These are phyloP conservation scores for Centruroides sculpturatus DNA, from an alignment of 1,140 invertebrate genomes.

Conservation along the genomic window DNA sequence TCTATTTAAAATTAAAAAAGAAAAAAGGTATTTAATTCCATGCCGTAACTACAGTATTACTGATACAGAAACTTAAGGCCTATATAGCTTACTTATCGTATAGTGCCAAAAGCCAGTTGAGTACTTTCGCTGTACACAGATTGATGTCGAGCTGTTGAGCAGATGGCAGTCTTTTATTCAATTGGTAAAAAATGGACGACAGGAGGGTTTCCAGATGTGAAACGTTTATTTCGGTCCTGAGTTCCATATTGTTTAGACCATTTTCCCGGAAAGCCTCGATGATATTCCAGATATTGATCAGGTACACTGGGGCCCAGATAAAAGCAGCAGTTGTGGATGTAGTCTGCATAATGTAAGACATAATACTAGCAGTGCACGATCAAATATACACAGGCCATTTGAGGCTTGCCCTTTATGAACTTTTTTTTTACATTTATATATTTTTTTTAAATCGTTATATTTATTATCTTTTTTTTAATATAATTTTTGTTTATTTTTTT, in stretches of 20 bases:
- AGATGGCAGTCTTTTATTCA: slow-evolving; percentile 87
- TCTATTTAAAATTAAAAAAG: slow-evolving; percentile 36
- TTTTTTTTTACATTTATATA: too few relatives aligned
- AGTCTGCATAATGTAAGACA: neutral
- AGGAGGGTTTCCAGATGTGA: slow-evolving; percentile 80
- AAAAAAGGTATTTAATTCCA: neutral
- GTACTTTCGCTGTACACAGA: slow-evolving; percentile 65
- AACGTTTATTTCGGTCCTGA: slow-evolving; percentile 79
- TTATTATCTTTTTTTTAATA: neutral
- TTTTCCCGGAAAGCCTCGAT: slow-evolving; percentile 97
- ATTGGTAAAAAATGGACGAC: slow-evolving; percentile 63
- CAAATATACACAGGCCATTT: neutral
- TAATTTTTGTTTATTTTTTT: neutral
- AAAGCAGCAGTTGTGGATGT: neutral
- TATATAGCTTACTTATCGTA: slow-evolving; percentile 67
- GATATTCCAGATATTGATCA: slow-evolving; percentile 99
- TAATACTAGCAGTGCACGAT: neutral
- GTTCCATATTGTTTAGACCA: slow-evolving; percentile 48
- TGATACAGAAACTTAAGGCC: neutral
- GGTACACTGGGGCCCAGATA: slow-evolving; percentile 51
- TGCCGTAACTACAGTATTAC: too few relatives aligned
- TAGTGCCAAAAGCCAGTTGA: slow-evolving; percentile 89
- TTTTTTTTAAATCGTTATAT: neutral
- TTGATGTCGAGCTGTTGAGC: slow-evolving; percentile 83
- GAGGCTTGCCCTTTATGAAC: neutral